Evolutionary conservation across 2,888 invertebrate genomes (phyloP), one percentile per base, ranked within the genome.

Genomic region (Amphipoea oculea): DNA sequence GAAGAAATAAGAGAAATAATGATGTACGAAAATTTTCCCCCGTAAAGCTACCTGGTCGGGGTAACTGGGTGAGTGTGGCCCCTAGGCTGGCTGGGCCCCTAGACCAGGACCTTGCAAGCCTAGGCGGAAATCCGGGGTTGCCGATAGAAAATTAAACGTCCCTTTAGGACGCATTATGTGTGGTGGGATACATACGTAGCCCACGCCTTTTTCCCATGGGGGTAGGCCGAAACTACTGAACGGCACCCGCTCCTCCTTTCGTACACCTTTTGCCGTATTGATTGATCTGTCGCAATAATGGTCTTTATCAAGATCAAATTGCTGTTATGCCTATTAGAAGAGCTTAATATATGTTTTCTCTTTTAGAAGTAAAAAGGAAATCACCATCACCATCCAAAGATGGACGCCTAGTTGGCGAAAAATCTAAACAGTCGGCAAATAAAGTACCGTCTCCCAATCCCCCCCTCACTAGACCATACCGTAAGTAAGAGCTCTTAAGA

Each of bases 301-400:
- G 17, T n/a, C 1, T 78, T 23, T 20, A 42, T n/a, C 51, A 60
- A 67, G 12, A 76, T 42, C 23, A 51, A 45, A 36, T 51, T 63
- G 12, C 6, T n/a, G 1, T 20, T 70, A 7, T 14, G 40, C 9
- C 51, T 54, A 36, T 1, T 23, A 12, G 14, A 67, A 51, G 23
- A 62, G 0, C 45, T 63, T 12, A n/a, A 29, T 60, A 4, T 29
- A 23, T 71, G 2, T 45, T 81, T 85, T 68, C 51, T 65, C 3
- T 78, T 82, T 76, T 65, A 83, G 83, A 76, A 76, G 29, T 70
- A 42, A 68, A 68, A 72, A 76, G 42, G n/a, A 86, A 68, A 74
- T 73, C 66, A n/a, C 71, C n/a, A 48, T n/a, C 42, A 48, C 17
- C 36, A 7, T 48, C 9, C 23, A 86, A 73, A 60, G 70, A 76